Evolutionary conservation across 2,797 vertebrate species (phyloP), one percentile per base, ranked within the genome.

Genomic region (Argyrosomus regius): DNA sequence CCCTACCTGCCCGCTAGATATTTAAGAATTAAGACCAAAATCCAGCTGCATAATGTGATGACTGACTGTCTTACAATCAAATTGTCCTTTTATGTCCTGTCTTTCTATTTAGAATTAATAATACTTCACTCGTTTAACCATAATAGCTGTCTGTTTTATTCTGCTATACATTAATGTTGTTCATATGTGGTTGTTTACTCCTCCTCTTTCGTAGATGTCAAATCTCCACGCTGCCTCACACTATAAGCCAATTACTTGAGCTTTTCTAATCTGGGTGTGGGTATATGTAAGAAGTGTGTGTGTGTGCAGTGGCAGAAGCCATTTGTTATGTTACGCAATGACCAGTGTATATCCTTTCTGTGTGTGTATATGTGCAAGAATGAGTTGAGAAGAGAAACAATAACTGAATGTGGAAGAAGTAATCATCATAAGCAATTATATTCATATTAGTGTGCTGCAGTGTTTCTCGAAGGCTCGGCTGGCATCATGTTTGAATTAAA

Each of bases 241-340:
- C 84, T 89, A 68, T 93, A 93, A 94, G 58, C 89, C 90, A 91
- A 92, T 94, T 94, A 93, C 83, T 20, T 85, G 85, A 91, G 84
- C 87, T 92, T 81, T 73, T 79, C 78, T 93, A 93, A 93, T 91
- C 89, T 88, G 77, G 17, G 39, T 89, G 88, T 78, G 70, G 54
- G 67, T 54, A 66, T 77, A 72, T 85, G 63, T 76, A 63, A 81
- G 53, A 70, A 28, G 68, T 26, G 62, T 72, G 79, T 67, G 67
- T 31, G 26, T 72, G 43, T 48, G 52, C 24, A 39, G 35, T 53
- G 20, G 17, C 48, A 71, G 43, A 58, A 24, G 45, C 56, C 6
- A 9, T 77, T 56, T 18, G 39, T 65, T 53, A 46, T 70, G 49
- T 78, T 83, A 85, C 53, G 62, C 56, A 87, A 71, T 73, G 59